These are phyloP conservation scores for Caenorhabditis virilis DNA, from an alignment of 2,888 invertebrate genomes.

Conservation along the genomic window DNA sequence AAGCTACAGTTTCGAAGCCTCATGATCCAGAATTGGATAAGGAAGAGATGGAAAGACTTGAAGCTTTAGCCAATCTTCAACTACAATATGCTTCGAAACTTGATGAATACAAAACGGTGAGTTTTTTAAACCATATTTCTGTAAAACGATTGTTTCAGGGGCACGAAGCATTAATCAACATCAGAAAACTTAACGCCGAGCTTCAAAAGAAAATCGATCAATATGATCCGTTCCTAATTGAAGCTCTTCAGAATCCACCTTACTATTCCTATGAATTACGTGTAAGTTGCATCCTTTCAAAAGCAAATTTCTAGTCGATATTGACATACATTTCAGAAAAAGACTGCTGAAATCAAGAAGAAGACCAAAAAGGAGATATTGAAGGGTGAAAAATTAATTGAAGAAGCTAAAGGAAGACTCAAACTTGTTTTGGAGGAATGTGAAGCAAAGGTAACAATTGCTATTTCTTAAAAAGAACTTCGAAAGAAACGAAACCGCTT, in stretches of 20 bases:
- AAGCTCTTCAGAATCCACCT: neutral
- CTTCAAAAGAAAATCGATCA: slow-evolving; percentile 7
- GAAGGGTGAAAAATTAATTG: neutral
- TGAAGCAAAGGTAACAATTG: neutral
- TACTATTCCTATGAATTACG: neutral
- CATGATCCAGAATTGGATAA: too few species aligned
- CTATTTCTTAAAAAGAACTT: too few species aligned
- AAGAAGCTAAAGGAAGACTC: neutral
- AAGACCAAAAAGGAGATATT: neutral
- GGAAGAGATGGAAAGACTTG: too few species aligned
- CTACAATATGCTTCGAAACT: too few species aligned
- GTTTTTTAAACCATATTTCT: too few species aligned
- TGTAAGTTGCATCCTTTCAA: neutral
- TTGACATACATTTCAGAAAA: neutral
- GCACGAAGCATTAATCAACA: neutral
- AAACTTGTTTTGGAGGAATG: slow-evolving; percentile 1
- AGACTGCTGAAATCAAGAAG: neutral
- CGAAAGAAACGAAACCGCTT: neutral
- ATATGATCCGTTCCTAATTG: slow-evolving; percentile 15
- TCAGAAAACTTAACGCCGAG: neutral
- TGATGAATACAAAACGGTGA: too few species aligned
- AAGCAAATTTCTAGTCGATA: neutral
- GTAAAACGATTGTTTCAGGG: too few species aligned
- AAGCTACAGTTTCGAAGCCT: too few species aligned
- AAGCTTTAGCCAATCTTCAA: too few species aligned